Evolutionary conservation across 2,888 invertebrate genomes (phyloP).

Genomic region (Trissolcus japonicus): DNA sequence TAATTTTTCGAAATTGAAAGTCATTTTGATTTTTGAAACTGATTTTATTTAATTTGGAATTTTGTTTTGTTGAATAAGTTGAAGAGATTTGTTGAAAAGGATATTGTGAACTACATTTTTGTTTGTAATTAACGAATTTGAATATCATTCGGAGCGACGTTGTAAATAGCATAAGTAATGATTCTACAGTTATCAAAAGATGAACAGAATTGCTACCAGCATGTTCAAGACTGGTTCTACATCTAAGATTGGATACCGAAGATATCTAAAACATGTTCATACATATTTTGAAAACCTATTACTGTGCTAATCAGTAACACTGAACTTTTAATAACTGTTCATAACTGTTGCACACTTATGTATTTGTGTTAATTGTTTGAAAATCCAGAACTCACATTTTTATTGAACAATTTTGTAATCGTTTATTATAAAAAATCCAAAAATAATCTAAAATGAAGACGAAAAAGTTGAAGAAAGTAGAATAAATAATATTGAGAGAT

Average conservation of each 20-base stretch:
- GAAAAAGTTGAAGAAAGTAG: no score
- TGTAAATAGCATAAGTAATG: conserved; percentile 34
- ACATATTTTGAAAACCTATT: conserved; percentile 25
- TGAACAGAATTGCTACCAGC: conserved; percentile 43
- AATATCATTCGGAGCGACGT: neutral
- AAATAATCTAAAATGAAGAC: no score
- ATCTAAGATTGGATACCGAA: conserved; percentile 43
- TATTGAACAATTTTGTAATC: neutral
- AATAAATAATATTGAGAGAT: no score
- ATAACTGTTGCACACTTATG: neutral
- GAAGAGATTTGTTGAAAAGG: no score
- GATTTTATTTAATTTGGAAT: no score
- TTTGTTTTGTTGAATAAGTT: conserved; percentile 10
- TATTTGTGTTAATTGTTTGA: conserved; percentile 29
- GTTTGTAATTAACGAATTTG: conserved; percentile 3
- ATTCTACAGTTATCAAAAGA: conserved; percentile 29
- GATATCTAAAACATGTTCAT: conserved; percentile 39
- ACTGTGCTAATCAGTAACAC: conserved; percentile 29
- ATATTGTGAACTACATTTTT: no score
- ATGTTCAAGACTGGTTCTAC: conserved; percentile 44
- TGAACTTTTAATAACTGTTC: no score
- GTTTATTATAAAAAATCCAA: no score
- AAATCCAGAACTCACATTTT: conserved; percentile 1
- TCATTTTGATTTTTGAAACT: no score
- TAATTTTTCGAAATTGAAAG: no score